These are phyloP conservation scores for Falco peregrinus DNA, from an alignment of 2,797 vertebrate genomes.

Conservation along the genomic window DNA sequence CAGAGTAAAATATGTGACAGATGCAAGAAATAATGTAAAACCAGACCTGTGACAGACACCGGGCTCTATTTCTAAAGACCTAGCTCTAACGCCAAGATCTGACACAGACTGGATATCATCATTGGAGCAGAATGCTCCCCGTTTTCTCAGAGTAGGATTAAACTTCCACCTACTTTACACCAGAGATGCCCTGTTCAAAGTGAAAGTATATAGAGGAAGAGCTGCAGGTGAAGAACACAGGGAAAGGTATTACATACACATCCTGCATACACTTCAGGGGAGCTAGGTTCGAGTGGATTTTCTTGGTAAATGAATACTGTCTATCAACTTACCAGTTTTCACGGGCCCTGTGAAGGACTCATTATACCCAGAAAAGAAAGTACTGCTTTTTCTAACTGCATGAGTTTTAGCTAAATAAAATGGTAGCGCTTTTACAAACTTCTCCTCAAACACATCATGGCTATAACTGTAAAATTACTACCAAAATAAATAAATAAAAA, in stretches of 20 bases:
- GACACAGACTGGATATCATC: neutral
- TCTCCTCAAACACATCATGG: neutral
- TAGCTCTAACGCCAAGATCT: neutral
- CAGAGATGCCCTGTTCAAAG: neutral
- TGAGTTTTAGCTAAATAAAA: neutral
- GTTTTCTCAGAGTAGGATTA: neutral
- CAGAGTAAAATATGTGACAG: neutral
- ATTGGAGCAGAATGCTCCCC: neutral
- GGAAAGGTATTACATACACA: neutral
- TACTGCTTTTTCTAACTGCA: neutral
- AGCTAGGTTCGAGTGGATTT: neutral
- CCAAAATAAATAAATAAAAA: neutral
- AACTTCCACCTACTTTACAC: neutral
- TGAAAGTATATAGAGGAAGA: neutral
- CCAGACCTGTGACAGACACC: neutral
- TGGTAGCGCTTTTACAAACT: neutral
- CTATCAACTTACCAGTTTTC: neutral
- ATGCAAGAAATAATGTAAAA: neutral
- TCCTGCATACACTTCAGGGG: neutral
- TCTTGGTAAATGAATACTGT: neutral
- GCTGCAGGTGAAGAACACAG: neutral
- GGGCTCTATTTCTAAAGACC: neutral
- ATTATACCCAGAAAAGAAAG: neutral
- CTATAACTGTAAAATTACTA: neutral
- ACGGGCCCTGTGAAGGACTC: neutral